phyloP scores from a whole-genome alignment of 2,888 invertebrate genomes.

The Drosophila mulleri region DNA sequence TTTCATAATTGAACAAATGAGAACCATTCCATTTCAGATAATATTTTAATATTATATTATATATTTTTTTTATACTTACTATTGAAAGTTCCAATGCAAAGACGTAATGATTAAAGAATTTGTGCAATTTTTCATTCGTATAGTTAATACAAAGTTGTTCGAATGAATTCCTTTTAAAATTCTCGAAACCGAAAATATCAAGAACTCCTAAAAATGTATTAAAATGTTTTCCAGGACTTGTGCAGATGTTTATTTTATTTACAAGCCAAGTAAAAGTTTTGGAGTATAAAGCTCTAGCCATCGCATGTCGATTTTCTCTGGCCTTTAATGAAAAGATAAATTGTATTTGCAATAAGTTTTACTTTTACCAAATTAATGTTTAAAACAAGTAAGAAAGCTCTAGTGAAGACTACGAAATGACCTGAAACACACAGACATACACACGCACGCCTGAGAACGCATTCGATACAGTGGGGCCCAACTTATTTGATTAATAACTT shows the following conservation, averaged over 20 bases:
- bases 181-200: constrained; percentile 97
- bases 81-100: constrained; percentile 97
- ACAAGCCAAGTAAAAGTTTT: constrained; percentile 97
- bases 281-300: constrained; percentile 96
- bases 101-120: constrained; percentile 98
- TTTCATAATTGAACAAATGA: no score
- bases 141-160: constrained; percentile 97
- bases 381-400: no score
- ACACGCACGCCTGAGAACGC: no score
- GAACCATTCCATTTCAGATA: no score
- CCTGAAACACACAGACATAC: no score
- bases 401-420: no score
- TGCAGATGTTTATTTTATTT: constrained; percentile 95
- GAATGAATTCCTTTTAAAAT: constrained; percentile 95
- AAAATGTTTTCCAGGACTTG: constrained; percentile 94
- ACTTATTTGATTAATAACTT: no score
- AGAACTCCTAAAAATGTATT: constrained; percentile 93
- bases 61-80: constrained; percentile 87
- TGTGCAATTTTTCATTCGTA: constrained; percentile 96
- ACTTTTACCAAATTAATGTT: no score
- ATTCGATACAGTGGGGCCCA: no score
- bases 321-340: constrained; percentile 86
- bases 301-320: constrained; percentile 95
- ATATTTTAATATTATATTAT: neutral
- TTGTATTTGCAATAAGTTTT: neutral